A percentile compares a stretch with the other conserved stretches of the same genome.
Evolutionary conservation across 2,113 vertebrate species (phyloP).

Genomic region (Hippocampus comes): DNA sequence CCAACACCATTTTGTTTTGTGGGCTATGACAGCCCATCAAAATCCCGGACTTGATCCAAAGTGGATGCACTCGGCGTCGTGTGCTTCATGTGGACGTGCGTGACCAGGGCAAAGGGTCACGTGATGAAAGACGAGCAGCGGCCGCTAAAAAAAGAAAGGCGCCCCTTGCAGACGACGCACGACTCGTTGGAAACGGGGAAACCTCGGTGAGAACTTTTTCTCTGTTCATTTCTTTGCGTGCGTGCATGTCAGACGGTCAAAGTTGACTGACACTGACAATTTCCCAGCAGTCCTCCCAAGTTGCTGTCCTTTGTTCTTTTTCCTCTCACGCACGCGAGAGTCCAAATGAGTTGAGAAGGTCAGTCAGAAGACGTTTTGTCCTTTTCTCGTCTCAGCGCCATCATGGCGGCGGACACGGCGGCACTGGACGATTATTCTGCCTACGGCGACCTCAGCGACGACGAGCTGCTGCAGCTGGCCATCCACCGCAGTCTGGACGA

Average conservation of each 20-base stretch:
- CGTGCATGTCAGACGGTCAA: not conserved
- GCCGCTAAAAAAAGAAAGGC: not conserved
- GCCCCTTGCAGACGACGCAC: not conserved
- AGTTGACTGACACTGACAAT: not conserved
- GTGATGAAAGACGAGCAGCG: not conserved
- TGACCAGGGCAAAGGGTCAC: not conserved
- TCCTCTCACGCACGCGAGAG: not conserved
- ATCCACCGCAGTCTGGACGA: slow-evolving; percentile 86
- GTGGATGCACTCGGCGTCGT: no score
- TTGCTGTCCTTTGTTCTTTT: not conserved
- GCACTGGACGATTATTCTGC: slow-evolving; percentile 85
- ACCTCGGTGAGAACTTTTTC: not conserved
- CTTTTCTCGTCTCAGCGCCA: not conserved
- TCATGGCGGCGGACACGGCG: slow-evolving; percentile 52
- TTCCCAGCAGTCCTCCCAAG: not conserved
- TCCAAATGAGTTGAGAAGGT: no score
- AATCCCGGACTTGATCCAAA: no score
- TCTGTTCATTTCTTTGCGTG: not conserved
- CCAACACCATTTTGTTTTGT: no score
- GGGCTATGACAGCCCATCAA: no score
- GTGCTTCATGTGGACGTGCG: no score
- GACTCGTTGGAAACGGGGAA: not conserved
- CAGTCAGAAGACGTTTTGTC: not conserved
- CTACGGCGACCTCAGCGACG: slow-evolving; percentile 84
- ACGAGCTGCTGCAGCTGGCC: slow-evolving; percentile 87